These are phyloP conservation scores for Hyposoter didymator DNA, from an alignment of 2,888 invertebrate genomes.

Conservation along the genomic window DNA sequence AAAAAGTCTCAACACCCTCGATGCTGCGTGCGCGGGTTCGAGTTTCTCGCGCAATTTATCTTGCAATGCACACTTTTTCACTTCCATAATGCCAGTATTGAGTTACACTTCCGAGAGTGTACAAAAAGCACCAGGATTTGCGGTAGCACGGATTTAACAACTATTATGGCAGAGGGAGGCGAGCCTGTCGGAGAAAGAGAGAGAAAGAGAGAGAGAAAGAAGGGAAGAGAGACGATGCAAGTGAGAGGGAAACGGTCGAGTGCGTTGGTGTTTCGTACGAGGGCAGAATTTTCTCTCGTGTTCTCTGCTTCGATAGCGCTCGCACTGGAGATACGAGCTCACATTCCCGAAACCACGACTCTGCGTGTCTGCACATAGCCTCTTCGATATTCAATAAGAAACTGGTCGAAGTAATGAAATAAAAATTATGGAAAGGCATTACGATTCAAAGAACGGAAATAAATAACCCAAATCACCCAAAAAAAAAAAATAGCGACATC, in stretches of 20 bases:
- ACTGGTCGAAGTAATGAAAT: neutral
- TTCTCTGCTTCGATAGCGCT: neutral
- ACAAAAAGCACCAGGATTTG: slow-evolving; percentile 17
- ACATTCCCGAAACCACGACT: neutral
- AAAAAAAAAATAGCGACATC: neutral
- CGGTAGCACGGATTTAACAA: slow-evolving; percentile 32
- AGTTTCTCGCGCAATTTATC: slow-evolving; percentile 34
- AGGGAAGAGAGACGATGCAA: neutral
- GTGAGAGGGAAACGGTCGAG: neutral
- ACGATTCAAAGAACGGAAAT: neutral
- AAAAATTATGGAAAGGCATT: neutral
- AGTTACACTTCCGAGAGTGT: slow-evolving; percentile 57
- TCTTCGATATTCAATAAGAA: neutral
- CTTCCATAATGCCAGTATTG: slow-evolving; percentile 31
- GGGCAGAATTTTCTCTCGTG: slow-evolving; percentile 2
- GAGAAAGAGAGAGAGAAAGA: neutral
- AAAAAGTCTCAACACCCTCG: neutral
- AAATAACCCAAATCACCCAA: neutral
- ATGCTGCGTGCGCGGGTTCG: slow-evolving; percentile 3
- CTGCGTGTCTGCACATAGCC: neutral
- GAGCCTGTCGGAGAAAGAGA: neutral
- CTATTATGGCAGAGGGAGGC: neutral
- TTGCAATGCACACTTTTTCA: slow-evolving; percentile 9
- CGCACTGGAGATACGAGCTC: too few species aligned
- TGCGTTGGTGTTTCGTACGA: slow-evolving; percentile 14